These are phyloP conservation scores for Macrosoma leucophasiata DNA, from an alignment of 2,888 invertebrate species.

Conservation along the genomic window DNA sequence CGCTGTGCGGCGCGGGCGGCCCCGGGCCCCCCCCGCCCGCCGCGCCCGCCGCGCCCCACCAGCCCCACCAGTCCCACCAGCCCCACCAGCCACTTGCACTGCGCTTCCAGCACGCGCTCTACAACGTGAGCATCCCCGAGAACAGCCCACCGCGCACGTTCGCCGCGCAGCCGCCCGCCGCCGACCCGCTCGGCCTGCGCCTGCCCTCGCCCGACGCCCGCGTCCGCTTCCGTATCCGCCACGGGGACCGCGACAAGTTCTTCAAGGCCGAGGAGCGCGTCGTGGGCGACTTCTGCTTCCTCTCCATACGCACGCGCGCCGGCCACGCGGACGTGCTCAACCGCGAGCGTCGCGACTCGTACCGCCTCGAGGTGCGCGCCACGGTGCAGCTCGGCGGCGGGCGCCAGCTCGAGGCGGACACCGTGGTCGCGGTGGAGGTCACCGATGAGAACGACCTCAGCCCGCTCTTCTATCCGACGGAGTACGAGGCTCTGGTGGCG, in stretches of 20 bases:
- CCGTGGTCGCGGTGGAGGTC: slow-evolving; percentile 82
- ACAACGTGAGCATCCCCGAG: slow-evolving; percentile 94
- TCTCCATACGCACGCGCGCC: slow-evolving; percentile 91
- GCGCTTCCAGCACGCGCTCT: slow-evolving; percentile 82
- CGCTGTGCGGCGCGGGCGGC: slow-evolving; percentile 49
- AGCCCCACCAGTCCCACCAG: slow-evolving; percentile 27
- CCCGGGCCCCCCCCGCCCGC: slow-evolving; percentile 37
- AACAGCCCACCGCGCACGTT: slow-evolving; percentile 94
- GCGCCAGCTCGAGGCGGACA: slow-evolving; percentile 80
- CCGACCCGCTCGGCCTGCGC: slow-evolving; percentile 87
- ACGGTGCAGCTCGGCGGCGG: slow-evolving; percentile 75
- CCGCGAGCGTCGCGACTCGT: slow-evolving; percentile 91
- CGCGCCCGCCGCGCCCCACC: slow-evolving; percentile 21
- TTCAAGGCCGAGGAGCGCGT: slow-evolving; percentile 93
- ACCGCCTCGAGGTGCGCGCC: slow-evolving; percentile 84
- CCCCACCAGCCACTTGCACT: slow-evolving; percentile 41
- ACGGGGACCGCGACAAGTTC: slow-evolving; percentile 91
- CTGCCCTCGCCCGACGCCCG: slow-evolving; percentile 51
- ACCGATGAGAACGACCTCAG: slow-evolving; percentile 93
- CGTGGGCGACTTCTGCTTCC: slow-evolving; percentile 96
- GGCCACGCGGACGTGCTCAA: slow-evolving; percentile 92
- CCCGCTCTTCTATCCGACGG: slow-evolving; percentile 93
- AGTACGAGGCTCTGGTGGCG: slow-evolving; percentile 89
- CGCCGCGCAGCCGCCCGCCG: slow-evolving; percentile 80
- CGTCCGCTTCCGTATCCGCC: slow-evolving; percentile 90